Evolutionary conservation across 1,140 invertebrate species (phyloP).

Genomic region (Drosophila sulfurigaster): DNA sequence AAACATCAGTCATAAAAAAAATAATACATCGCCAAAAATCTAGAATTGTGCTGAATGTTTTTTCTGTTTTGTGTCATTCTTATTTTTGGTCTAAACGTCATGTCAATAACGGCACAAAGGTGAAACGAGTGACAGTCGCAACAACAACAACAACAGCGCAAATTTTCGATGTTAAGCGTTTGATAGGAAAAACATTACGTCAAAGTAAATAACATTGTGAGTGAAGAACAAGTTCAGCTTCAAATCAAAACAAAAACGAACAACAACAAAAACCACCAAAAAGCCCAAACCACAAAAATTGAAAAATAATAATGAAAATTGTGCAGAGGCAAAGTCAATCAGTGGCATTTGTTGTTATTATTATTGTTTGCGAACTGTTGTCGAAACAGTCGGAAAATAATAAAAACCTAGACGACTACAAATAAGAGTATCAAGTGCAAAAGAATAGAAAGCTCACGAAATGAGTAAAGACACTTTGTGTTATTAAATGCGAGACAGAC

Average conservation of each 20-base stretch:
- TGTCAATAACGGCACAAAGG: conserved; percentile 47
- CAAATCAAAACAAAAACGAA: conserved; percentile 13
- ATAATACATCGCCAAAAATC: conserved; percentile 26
- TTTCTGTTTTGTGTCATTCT: conserved; percentile 34
- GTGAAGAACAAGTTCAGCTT: conserved; percentile 65
- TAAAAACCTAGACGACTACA: conserved; percentile 32
- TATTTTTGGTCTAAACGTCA: conserved; percentile 11
- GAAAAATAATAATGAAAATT: conserved; percentile 77
- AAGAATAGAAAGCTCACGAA: conserved; percentile 21
- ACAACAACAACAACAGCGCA: conserved; percentile 22
- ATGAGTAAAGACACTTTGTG: conserved; percentile 62
- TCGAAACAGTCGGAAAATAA: conserved; percentile 58
- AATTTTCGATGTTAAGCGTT: conserved; percentile 43
- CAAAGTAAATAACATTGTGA: conserved; percentile 53
- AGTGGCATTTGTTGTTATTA: conserved; percentile 51
- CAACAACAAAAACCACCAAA: conserved; percentile 14
- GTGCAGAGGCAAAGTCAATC: conserved; percentile 68
- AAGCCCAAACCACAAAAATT: conserved; percentile 31
- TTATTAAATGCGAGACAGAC: conserved; percentile 63
- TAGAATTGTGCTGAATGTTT: conserved; percentile 19
- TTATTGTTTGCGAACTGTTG: conserved; percentile 20
- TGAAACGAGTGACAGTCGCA: conserved; percentile 32
- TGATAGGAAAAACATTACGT: conserved; percentile 68
- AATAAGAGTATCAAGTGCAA: conserved; percentile 17
- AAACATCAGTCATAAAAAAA: conserved; percentile 62